phyloP scores from a whole-genome alignment of 2,888 invertebrate genomes.

The Dryobotodes eremita region DNA sequence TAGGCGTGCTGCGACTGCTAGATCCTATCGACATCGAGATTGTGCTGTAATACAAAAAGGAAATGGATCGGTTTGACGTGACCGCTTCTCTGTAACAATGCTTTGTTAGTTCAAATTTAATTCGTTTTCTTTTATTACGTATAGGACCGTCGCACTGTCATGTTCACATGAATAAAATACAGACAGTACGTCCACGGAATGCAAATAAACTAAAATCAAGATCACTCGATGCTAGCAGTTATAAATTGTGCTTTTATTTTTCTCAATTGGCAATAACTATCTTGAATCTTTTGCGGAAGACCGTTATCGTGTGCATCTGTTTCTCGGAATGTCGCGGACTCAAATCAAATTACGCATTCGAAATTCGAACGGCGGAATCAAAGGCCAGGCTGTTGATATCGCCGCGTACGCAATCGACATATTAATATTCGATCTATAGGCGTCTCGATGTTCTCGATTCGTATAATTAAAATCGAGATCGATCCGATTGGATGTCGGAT shows the following conservation, averaged over 20 bases:
- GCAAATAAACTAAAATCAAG: slow-evolving; percentile 76
- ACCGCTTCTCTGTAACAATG: slow-evolving; percentile 73
- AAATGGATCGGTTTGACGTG: slow-evolving; percentile 83
- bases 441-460: slow-evolving; percentile 88
- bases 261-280: slow-evolving; percentile 72
- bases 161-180: slow-evolving; percentile 60
- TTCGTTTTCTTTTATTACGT: slow-evolving; percentile 68
- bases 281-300: slow-evolving; percentile 80
- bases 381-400: slow-evolving; percentile 83
- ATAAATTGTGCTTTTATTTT: slow-evolving; percentile 76
- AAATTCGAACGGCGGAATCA: slow-evolving; percentile 86
- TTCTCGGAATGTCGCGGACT: slow-evolving; percentile 84
- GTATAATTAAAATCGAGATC: slow-evolving; percentile 90
- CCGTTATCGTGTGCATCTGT: slow-evolving; percentile 78
- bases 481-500: slow-evolving; percentile 88
- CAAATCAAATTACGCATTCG: slow-evolving; percentile 88
- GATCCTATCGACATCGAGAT: slow-evolving; percentile 85
- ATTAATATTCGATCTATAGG: slow-evolving; percentile 89
- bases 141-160: slow-evolving; percentile 49
- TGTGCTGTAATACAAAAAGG: slow-evolving; percentile 79
- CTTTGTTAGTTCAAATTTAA: slow-evolving; percentile 76
- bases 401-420: slow-evolving; percentile 86
- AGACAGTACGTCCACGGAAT: slow-evolving; percentile 66
- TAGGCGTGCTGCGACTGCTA: slow-evolving; percentile 83
- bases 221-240: slow-evolving; percentile 71